Evolutionary conservation across 2,797 vertebrate genomes (phyloP), one percentile per base, ranked within the genome.

Genomic region (Brachyrhaphis roseni): DNA sequence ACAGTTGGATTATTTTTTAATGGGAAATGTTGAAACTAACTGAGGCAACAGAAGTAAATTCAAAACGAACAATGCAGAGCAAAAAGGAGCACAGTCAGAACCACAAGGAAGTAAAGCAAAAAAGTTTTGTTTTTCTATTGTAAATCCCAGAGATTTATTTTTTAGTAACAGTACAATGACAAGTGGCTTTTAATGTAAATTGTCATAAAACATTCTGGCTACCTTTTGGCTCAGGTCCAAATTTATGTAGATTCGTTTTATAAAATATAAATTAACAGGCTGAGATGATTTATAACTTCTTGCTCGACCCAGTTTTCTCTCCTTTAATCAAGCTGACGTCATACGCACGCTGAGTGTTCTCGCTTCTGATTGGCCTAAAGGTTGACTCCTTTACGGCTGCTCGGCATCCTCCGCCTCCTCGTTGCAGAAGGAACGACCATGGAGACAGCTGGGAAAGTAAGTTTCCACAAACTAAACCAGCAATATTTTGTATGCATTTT

Each of bases 401-500:
- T 16, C 68, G 0, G 6, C 18, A 8, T 31, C 34, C 70, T 11
- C 36, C 23, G 0, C 73, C 20, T 16, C 41, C 49, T 18, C 36
- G 78, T 11, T 2, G 43, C 79, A 4, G 74, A 51, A 79, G 31
- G 5, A 83, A 0, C 1, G 0, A 90, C 87, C 88, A 96, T 96
- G 96, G 94, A 93, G 81, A 95, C 95, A 28, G 87, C 85, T 70
- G 95, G 95, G 0, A 86, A 95, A 93, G 96, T 96, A 87, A 95
- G 95, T 90, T 79, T 23, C 1, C 3, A n/a, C 0, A 10, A 47
- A 82, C 47, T 23, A 12, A 16, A 0, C 16, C 7, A 46, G 1
- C 46, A 31, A 6, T 23, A 0, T 1, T 13, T n/a, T 1, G 0
- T 18, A n/a, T n/a, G 15, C 18, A 3, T 59, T 28, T 73, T 7